Percentiles rank a stretch among this genome's conserved stretches.
Evolutionary conservation across 2,113 vertebrate species (phyloP).

Genomic region (Lonchura striata): DNA sequence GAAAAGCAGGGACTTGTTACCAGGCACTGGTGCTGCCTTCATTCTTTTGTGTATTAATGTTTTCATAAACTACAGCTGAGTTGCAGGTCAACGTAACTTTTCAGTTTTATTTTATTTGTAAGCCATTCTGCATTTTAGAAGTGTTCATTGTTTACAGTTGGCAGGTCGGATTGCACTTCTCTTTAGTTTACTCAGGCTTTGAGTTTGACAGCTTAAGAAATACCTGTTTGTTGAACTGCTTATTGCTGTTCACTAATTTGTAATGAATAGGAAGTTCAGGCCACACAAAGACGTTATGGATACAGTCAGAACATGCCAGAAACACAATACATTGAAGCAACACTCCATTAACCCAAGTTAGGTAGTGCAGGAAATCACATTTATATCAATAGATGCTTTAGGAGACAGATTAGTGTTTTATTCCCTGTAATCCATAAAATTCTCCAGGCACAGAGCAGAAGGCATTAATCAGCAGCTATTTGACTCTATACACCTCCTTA

Average conservation of each 20-base stretch:
- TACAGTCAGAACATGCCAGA: neutral
- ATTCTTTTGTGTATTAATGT: neutral
- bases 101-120: neutral
- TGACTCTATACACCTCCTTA: neutral
- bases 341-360: conserved; percentile 13
- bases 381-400: conserved; percentile 14
- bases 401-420: conserved; percentile 31
- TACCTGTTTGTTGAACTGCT: conserved; percentile 16
- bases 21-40: neutral
- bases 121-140: neutral
- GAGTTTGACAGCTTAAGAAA: conserved; percentile 6
- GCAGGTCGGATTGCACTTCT: neutral
- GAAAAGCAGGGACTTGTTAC: neutral
- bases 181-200: neutral
- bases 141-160: neutral
- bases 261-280: conserved; percentile 5
- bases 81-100: neutral
- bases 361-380: neutral
- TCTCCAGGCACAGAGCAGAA: neutral
- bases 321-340: neutral
- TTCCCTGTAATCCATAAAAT: conserved; percentile 10
- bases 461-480: neutral
- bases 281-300: neutral
- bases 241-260: neutral
- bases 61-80: neutral